These are phyloP conservation scores for Enteromius paludinosus DNA, from an alignment of 2,797 vertebrate species.

Conservation along the genomic window DNA sequence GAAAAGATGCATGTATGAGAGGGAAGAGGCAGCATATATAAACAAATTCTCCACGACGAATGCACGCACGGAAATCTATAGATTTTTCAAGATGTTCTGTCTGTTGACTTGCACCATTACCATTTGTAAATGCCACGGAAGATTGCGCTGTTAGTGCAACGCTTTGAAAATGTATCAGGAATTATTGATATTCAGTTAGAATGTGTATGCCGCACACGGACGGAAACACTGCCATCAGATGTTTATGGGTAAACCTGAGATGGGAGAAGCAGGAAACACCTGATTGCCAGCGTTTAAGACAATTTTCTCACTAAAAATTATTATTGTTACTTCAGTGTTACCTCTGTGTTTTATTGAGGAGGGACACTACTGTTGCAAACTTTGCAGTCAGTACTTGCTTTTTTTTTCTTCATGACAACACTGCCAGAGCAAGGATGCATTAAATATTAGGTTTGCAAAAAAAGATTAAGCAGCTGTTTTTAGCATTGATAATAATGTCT, in stretches of 20 bases:
- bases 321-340: neutral
- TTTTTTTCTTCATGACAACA: neutral
- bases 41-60: slow-evolving; percentile 49
- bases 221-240: slow-evolving; percentile 66
- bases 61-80: slow-evolving; percentile 49
- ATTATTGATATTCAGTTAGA: slow-evolving; percentile 50
- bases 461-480: neutral
- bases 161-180: slow-evolving; percentile 41
- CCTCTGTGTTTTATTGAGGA: neutral
- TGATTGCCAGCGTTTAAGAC: slow-evolving; percentile 48
- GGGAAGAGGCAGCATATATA: slow-evolving; percentile 50
- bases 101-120: slow-evolving; percentile 49
- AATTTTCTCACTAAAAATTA: neutral
- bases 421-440: neutral
- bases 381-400: neutral
- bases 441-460: neutral
- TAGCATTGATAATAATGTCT: neutral
- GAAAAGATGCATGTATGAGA: slow-evolving; percentile 60
- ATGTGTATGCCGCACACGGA: slow-evolving; percentile 61
- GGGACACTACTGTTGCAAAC: neutral
- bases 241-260: slow-evolving; percentile 70
- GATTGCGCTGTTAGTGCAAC: slow-evolving; percentile 38
- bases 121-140: slow-evolving; percentile 50
- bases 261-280: slow-evolving; percentile 60
- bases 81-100: slow-evolving; percentile 48